These are phyloP conservation scores for Standfussiana lucernea DNA, from an alignment of 2,888 invertebrate genomes.

Conservation along the genomic window DNA sequence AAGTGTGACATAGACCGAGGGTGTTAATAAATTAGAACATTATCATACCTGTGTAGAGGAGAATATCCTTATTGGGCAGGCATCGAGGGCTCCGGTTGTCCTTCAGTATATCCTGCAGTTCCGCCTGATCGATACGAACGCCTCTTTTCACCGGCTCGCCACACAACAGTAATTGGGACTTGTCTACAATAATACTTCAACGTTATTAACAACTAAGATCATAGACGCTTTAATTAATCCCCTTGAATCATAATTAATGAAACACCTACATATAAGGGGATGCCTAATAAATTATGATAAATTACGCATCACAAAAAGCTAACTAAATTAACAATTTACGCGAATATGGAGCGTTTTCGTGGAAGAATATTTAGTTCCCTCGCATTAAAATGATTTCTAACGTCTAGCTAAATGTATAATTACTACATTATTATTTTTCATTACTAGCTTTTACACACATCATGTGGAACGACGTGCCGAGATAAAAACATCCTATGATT, in stretches of 20 bases:
- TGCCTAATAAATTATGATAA: constrained; percentile 30
- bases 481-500: not conserved
- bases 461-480: not conserved
- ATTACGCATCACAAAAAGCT: constrained; percentile 23
- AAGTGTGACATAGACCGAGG: constrained; percentile 16
- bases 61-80: constrained; percentile 92
- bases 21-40: constrained; percentile 16
- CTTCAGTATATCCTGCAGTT: constrained; percentile 86
- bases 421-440: not conserved
- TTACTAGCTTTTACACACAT: not conserved
- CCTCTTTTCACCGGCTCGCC: constrained; percentile 91
- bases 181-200: constrained; percentile 87
- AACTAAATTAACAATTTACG: constrained; percentile 23
- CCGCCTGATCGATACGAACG: constrained; percentile 88
- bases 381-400: not conserved
- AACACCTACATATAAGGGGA: constrained; percentile 32
- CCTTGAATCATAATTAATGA: constrained; percentile 31
- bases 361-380: constrained; percentile 30
- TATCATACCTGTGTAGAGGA: constrained; percentile 91
- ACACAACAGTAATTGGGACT: constrained; percentile 93
- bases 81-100: constrained; percentile 92
- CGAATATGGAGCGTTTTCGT: constrained; percentile 13
- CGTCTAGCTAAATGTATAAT: not conserved
- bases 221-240: constrained; percentile 14
- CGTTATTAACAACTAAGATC: constrained; percentile 19